phyloP scores from a whole-genome alignment of 2,113 vertebrate genomes.

The Picathartes gymnocephalus region DNA sequence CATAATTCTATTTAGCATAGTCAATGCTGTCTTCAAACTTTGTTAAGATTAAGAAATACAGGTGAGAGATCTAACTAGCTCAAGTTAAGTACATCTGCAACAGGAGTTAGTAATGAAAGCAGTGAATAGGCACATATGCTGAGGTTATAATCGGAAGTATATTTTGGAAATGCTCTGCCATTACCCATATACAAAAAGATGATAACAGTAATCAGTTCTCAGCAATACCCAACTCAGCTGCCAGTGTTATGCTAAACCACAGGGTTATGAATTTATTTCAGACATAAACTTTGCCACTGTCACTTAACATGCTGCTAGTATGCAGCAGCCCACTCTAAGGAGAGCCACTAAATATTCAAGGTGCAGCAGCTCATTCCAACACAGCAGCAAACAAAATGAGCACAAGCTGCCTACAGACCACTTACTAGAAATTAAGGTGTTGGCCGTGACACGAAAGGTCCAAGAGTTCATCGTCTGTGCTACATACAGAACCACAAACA shows the following conservation, averaged over 20 bases:
- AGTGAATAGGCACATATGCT: not conserved
- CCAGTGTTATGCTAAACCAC: not conserved
- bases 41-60: not conserved
- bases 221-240: not conserved
- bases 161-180: not conserved
- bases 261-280: not conserved
- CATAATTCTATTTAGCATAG: not conserved
- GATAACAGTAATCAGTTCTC: not conserved
- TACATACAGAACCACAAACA: not conserved
- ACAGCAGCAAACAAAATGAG: not conserved
- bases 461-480: not conserved
- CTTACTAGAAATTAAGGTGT: not conserved
- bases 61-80: not conserved
- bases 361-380: not conserved
- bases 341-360: not conserved
- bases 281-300: not conserved
- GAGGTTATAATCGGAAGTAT: not conserved
- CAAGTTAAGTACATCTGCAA: not conserved
- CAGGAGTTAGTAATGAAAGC: not conserved
- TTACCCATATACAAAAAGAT: not conserved
- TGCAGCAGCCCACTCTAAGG: not conserved
- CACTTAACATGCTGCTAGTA: not conserved
- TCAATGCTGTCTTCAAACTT: not conserved
- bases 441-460: not conserved
- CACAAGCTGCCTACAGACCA: not conserved